Evolutionary conservation across 2,113 vertebrate genomes (phyloP).

Genomic region (Gavia stellata): DNA sequence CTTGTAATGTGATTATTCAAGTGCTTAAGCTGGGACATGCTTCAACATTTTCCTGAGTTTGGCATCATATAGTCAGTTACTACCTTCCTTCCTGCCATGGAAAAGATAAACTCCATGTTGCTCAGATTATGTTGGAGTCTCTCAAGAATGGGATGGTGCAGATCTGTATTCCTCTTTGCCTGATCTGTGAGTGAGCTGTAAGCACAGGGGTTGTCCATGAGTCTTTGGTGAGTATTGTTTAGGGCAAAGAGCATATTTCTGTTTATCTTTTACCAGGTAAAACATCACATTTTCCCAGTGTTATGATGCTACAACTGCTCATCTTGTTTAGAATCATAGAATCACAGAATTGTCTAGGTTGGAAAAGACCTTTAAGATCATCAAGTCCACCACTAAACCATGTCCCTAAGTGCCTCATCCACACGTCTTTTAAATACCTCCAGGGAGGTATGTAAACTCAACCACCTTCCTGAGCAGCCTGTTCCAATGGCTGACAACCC

Average conservation of each 20-base stretch:
- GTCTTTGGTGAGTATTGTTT: neutral
- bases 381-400: too few species aligned
- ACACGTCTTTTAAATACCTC: too few species aligned
- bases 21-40: neutral
- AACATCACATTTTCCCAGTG: neutral
- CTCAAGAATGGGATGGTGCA: neutral
- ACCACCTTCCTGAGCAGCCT: too few species aligned
- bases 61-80: neutral
- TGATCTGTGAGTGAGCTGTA: rapidly evolving
- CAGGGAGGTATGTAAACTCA: too few species aligned
- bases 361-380: too few species aligned
- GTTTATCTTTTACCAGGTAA: neutral
- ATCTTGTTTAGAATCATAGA: neutral
- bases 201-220: neutral
- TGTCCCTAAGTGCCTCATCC: too few species aligned
- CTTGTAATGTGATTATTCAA: neutral
- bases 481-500: too few species aligned
- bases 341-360: too few species aligned
- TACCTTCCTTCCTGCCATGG: rapidly evolving
- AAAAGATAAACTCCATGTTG: neutral
- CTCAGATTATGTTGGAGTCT: neutral
- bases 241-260: neutral
- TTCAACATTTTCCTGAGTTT: neutral
- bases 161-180: neutral
- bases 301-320: neutral